Conservation (phyloP, 2,113 vertebrate genomes). For the Brachirus orientalis region DNA sequence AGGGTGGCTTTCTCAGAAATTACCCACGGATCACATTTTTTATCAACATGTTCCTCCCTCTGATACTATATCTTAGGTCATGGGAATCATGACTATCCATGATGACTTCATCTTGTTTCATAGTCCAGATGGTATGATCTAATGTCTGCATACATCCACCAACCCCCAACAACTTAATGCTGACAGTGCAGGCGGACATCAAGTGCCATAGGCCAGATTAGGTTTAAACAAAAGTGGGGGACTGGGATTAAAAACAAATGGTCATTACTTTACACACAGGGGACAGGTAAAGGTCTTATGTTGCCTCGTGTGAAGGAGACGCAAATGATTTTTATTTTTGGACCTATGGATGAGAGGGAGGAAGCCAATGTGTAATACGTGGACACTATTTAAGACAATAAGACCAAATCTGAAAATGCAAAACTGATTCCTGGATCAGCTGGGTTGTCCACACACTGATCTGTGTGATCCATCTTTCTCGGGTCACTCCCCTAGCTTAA, state of each 20-base stretch:
- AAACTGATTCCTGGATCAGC: constrained; percentile 9
- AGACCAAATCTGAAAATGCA: neutral
- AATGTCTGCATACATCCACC: constrained; percentile 30
- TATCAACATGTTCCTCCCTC: constrained; percentile 26
- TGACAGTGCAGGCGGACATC: constrained; percentile 49
- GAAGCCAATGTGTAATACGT: constrained; percentile 39
- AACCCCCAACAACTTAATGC: constrained; percentile 32
- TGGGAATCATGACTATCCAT: constrained; percentile 28
- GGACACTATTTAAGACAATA: constrained; percentile 30
- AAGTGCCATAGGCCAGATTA: constrained; percentile 52
- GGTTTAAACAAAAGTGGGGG: constrained; percentile 16
- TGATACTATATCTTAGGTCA: constrained; percentile 3
- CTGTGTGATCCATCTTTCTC: constrained; percentile 2
- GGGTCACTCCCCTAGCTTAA: constrained; percentile 6
- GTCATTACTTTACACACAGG: constrained; percentile 42
- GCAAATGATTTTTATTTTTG: constrained; percentile 65
- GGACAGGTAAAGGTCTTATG: constrained; percentile 31
- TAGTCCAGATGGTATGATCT: constrained; percentile 65
- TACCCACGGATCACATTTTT: constrained; percentile 30
- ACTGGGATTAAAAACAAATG: constrained; percentile 52
- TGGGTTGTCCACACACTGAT: constrained; percentile 9
- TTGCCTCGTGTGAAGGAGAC: constrained; percentile 18
- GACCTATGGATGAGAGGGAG: constrained; percentile 22
- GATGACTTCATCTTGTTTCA: constrained; percentile 48
- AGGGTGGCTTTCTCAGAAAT: constrained; percentile 14